These are phyloP conservation scores for Calyptomena viridis DNA, from an alignment of 2,113 vertebrate genomes.

Conservation along the genomic window DNA sequence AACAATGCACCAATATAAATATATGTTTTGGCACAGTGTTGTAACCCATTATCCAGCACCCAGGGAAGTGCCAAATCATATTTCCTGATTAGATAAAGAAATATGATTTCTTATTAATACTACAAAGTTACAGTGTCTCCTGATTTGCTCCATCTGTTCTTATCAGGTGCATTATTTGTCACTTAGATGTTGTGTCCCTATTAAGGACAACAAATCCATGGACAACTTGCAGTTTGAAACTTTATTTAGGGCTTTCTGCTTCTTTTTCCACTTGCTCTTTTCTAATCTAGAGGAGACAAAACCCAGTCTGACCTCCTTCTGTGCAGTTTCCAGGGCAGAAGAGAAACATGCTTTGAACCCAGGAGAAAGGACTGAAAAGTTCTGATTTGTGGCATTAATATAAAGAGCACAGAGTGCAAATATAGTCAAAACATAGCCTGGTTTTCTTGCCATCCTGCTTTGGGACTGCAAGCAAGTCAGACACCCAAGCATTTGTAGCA, in stretches of 20 bases:
- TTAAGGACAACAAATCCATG: not conserved
- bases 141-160: not conserved
- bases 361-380: not conserved
- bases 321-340: not conserved
- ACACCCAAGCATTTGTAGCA: not conserved
- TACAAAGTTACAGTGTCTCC: not conserved
- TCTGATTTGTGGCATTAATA: not conserved
- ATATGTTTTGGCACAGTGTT: not conserved
- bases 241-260: not conserved
- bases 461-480: not conserved
- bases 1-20: not conserved
- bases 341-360: not conserved
- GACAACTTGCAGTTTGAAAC: not conserved
- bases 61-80: not conserved
- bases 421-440: not conserved
- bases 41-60: not conserved
- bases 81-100: not conserved
- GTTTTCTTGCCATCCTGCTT: not conserved
- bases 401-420: not conserved
- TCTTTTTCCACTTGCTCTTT: not conserved
- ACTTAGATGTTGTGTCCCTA: not conserved
- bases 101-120: not conserved
- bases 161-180: not conserved
- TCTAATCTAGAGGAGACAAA: not conserved
- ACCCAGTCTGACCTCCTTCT: not conserved